Base-by-base conservation (phyloP, 2,888 invertebrate species). In the Coenonympha arcania region DNA sequence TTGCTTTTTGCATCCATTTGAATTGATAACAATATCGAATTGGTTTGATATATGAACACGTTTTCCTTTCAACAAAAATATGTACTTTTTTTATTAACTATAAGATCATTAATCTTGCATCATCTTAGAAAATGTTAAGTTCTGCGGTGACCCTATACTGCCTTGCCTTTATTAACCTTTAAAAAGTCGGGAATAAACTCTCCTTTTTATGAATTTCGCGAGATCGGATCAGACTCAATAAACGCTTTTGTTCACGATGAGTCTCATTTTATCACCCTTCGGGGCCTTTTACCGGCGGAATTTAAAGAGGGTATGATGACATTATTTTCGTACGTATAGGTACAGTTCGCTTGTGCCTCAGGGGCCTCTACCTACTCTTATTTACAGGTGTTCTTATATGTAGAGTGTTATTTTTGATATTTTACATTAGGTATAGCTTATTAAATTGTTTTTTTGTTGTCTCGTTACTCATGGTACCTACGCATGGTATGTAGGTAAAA, bases 151-250 rank as follows among this genome's bases (percentile, higher is more conserved):
- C 28, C 41, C 41, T 18, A 6, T 9, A 19, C 11, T 31, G 20
- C 31, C 26, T 6, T 31, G 20, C 31, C 26, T 51, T 52, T 61
- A 64, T 61, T 58, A 50, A 57, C 54, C 54, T 63, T 69, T 69
- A 64, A 46, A 43, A 28, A 42, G 45, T 48, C 43, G 47, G 40
- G 39, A 50, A 49, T 55, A 55, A 50, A 36, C 49, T 51, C 45
- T 11, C 31, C 42, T 50, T 43, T 52, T 48, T 56, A 52, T 43
- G 30, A 48, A 54, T 53, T 54, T 51, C 67, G 66, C 61, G 60
- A 73, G 75, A 76, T 75, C 69, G 66, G 66, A 64, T 63, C 59
- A 62, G 73, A 75, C 68, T 73, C 72, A 74, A 76, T 76, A 77
- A 77, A 71, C 73, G 69, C 73, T 75, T 75, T 78, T 74, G 71